Evolutionary conservation across 2,113 vertebrate genomes (phyloP).

Genomic region (Sturnus vulgaris): DNA sequence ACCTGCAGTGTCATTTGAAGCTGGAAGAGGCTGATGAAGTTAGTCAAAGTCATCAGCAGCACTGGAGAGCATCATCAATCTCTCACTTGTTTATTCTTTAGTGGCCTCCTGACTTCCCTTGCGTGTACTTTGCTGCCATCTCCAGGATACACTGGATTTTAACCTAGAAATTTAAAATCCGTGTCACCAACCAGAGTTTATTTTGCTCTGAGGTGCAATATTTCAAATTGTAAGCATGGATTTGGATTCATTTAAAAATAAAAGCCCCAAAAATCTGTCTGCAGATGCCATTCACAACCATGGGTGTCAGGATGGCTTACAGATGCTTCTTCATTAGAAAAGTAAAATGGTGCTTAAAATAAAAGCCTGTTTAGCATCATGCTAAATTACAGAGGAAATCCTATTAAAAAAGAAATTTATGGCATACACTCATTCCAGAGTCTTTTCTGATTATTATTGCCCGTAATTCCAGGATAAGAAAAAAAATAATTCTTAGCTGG

Average conservation of each 20-base stretch:
- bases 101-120: neutral
- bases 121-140: constrained; percentile 75
- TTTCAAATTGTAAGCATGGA: neutral
- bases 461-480: neutral
- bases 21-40: constrained; percentile 27
- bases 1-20: constrained; percentile 44
- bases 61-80: constrained; percentile 36
- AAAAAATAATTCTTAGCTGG: neutral
- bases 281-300: neutral
- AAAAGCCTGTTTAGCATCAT: neutral
- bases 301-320: neutral
- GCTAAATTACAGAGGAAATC: neutral
- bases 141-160: constrained; percentile 54
- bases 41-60: constrained; percentile 38
- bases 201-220: neutral
- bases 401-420: neutral
- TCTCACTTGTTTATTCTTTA: neutral
- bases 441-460: neutral
- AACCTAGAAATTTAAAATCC: neutral
- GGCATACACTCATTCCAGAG: neutral
- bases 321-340: constrained; percentile 6
- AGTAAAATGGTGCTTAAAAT: constrained; percentile 24
- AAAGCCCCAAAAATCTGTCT: neutral
- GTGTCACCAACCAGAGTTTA: neutral
- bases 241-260: neutral